Evolutionary conservation across 2,888 invertebrate genomes (phyloP), one percentile per base, ranked within the genome.

Genomic region (Andrena bicolor): DNA sequence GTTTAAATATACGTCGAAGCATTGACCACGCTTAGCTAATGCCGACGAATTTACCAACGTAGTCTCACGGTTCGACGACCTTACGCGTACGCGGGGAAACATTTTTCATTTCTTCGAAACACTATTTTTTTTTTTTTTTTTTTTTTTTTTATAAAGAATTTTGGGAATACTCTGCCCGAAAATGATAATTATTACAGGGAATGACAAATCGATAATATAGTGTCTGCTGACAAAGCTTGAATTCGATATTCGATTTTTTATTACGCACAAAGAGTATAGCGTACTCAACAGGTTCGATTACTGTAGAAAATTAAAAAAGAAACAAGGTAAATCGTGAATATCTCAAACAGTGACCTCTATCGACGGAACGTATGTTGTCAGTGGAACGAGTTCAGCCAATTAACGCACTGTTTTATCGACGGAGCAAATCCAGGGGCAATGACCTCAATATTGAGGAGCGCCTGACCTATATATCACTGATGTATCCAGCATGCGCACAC

Each of bases 381-480:
- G 83, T 80, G 79, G 82, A 80, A 84, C 61, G 68, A 83, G 60
- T 80, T 81, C 69, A 63, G 28, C 23, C 83, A 84, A 88, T 85
- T 86, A 85, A 76, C 66, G 66, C 61, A 69, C 90, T 90, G 81
- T 80, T 89, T 88, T 90, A 90, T 88, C 90, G 89, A 66, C 89
- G 6, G 82, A 72, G 80, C 41, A 58, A 60, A 72, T 82, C 87
- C 86, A 86, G 86, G 90, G 90, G 84, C 90, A 92, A 92, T 85
- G 90, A 91, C 92, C 92, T 76, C 78, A 71, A 85, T 88, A 86
- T 91, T 89, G 88, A 90, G 88, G 82, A 89, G 83, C 85, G 89
- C 86, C 88, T 91, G 91, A 92, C 91, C 91, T 90, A 92, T 91
- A 90, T 90, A 91, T 86, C 86, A 79, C 79, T 80, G 71, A 83